Base-by-base conservation (phyloP, 1,140 invertebrate species). In the Bradysia coprophila region DNA sequence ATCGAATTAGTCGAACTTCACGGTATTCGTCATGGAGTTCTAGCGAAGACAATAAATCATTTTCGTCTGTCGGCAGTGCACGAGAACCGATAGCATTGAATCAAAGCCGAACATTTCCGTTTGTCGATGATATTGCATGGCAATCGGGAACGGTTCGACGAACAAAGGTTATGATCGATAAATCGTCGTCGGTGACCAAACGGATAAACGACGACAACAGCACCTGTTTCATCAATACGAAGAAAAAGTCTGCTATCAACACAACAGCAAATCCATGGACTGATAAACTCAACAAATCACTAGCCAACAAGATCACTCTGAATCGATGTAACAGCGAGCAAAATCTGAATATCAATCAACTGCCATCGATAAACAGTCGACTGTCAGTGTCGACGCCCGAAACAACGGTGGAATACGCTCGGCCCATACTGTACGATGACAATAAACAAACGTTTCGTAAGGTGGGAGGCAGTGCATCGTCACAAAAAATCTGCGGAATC, bases 241-340 rank as follows among this genome's bases (percentile, higher is more conserved):
- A n/a, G n/a, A n/a, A n/a, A n/a, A n/a, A n/a, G n/a, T n/a, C n/a
- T 47, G 40, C 18, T 18, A 18, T 41, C 23, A 33, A 42, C 18
- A 32, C 28, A 42, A 36, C 21, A 21, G 64, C 51, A 32, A 38
- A 42, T 32, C 22, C 44, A 40, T 19, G n/a, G n/a, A n/a, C n/a
- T n/a, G n/a, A n/a, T n/a, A n/a, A n/a, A n/a, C n/a, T n/a, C n/a
- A n/a, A n/a, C n/a, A n/a, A n/a, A n/a, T n/a, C n/a, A n/a, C n/a
- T n/a, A n/a, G n/a, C n/a, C n/a, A n/a, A n/a, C n/a, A n/a, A n/a
- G n/a, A n/a, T n/a, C n/a, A n/a, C n/a, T n/a, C n/a, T n/a, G 3
- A 37, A 56, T 22, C 54, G 57, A 10, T 57, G 57, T 42, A 59
- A 55, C 36, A 60, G 57, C 42, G 57, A 59, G 40, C 57, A 59